phyloP scores from a whole-genome alignment of 2,113 vertebrate genomes.

The Pangasianodon hypophthalmus region DNA sequence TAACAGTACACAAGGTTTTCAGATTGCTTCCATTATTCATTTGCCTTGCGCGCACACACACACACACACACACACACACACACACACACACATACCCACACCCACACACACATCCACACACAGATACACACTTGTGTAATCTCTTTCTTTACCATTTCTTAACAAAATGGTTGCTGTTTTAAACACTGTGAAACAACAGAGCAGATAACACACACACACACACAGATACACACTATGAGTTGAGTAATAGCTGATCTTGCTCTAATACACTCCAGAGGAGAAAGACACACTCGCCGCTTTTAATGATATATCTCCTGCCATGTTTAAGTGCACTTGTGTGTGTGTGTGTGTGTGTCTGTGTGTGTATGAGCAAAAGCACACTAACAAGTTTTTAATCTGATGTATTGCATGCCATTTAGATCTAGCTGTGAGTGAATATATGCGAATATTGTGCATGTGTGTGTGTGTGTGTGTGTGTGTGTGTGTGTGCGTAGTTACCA shows the following conservation, averaged over 20 bases:
- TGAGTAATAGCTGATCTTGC: not conserved
- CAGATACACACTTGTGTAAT: not conserved
- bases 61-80: conserved; percentile 3
- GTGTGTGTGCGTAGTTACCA: conserved; percentile 4
- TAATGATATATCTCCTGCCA: conserved; percentile 5
- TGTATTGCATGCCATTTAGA: conserved; percentile 40
- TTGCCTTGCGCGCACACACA: conserved; percentile 38
- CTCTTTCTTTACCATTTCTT: not conserved
- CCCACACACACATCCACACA: conserved; percentile 13
- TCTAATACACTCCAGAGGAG: conserved; percentile 27
- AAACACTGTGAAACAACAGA: not conserved
- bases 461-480: conserved; percentile 13
- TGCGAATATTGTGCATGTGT: not conserved
- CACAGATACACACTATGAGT: not conserved
- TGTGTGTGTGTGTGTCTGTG: not conserved
- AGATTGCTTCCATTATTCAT: conserved; percentile 71
- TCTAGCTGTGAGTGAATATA: conserved; percentile 49
- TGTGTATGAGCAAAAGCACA: not conserved
- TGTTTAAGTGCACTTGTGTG: conserved; percentile 1
- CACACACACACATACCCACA: conserved; percentile 13
- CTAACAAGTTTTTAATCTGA: conserved; percentile 63
- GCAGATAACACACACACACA: conserved; percentile 2
- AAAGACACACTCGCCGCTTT: not conserved
- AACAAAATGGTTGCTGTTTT: conserved; percentile 53
- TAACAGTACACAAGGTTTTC: conserved; percentile 65